These are phyloP conservation scores for Oreochromis aureus DNA, from an alignment of 2,113 vertebrate genomes.

Conservation along the genomic window DNA sequence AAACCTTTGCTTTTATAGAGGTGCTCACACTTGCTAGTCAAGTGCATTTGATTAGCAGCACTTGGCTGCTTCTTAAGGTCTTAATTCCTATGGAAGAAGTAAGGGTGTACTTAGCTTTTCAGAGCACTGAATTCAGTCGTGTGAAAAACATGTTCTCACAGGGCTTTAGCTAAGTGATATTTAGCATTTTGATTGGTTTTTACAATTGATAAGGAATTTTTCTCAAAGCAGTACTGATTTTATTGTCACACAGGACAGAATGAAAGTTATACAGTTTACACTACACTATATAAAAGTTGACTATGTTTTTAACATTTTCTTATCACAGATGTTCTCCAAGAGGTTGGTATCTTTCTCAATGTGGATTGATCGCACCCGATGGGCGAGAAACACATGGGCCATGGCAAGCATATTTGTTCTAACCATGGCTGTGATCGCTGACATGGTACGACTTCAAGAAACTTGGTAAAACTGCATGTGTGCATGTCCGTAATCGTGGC, in stretches of 20 bases:
- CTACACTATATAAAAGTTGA: neutral
- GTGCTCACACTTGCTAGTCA: neutral
- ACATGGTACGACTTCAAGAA: conserved; percentile 80
- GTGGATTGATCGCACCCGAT: conserved; percentile 92
- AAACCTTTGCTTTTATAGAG: neutral
- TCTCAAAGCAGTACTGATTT: neutral
- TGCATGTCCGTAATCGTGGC: neutral
- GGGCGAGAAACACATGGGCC: conserved; percentile 95
- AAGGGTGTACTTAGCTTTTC: neutral
- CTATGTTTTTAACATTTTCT: neutral
- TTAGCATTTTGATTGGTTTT: neutral
- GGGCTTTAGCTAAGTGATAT: neutral
- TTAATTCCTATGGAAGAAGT: neutral
- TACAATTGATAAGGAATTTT: neutral
- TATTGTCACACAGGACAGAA: neutral
- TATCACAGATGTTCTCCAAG: conserved; percentile 79
- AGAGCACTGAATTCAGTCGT: neutral
- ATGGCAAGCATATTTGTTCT: conserved; percentile 91
- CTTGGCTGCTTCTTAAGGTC: neutral
- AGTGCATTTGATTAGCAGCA: neutral
- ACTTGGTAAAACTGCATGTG: neutral
- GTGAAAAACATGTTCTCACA: accelerated
- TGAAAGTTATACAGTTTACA: neutral
- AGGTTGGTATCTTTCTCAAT: conserved; percentile 88
- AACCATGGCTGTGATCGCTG: conserved; percentile 85